Percentiles rank a stretch among this genome's conserved stretches.
phyloP scores from a whole-genome alignment of 2,113 vertebrate genomes.

The Spizaetus ornatus region DNA sequence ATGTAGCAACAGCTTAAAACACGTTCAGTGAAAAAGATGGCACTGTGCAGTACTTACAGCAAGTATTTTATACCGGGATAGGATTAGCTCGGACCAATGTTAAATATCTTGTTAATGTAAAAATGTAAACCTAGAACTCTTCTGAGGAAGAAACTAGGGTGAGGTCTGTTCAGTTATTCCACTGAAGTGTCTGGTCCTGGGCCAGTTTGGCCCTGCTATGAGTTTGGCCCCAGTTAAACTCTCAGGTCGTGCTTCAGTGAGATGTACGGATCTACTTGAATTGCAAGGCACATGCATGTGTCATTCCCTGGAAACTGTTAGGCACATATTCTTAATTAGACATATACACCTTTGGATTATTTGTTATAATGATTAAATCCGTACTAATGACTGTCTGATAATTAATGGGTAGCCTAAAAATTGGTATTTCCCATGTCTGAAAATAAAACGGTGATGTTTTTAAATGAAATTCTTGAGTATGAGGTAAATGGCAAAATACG shows the following conservation, averaged over 20 bases:
- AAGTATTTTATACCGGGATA: neutral
- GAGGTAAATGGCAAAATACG: neutral
- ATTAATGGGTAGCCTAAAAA: slow-evolving; percentile 18
- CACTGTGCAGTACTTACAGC: neutral
- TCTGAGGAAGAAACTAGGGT: slow-evolving; percentile 4
- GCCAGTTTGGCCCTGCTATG: neutral
- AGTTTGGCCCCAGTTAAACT: neutral
- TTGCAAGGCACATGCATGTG: neutral
- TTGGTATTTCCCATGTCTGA: neutral
- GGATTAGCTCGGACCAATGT: neutral
- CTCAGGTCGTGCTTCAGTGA: neutral
- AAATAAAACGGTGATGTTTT: slow-evolving; percentile 2
- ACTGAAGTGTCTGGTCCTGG: neutral
- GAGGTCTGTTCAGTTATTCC: neutral
- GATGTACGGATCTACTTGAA: neutral
- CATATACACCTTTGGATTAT: neutral
- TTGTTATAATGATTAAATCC: slow-evolving; percentile 5
- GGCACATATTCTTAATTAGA: neutral
- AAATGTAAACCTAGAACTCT: neutral
- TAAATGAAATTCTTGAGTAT: neutral
- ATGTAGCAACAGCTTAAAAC: neutral
- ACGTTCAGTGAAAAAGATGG: neutral
- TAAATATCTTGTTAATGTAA: neutral
- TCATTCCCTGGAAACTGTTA: slow-evolving; percentile 11
- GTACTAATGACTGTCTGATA: neutral